Percentiles rank a stretch among this genome's conserved stretches.
phyloP scores from a whole-genome alignment of 2,113 vertebrate species.

The Macrotus californicus region DNA sequence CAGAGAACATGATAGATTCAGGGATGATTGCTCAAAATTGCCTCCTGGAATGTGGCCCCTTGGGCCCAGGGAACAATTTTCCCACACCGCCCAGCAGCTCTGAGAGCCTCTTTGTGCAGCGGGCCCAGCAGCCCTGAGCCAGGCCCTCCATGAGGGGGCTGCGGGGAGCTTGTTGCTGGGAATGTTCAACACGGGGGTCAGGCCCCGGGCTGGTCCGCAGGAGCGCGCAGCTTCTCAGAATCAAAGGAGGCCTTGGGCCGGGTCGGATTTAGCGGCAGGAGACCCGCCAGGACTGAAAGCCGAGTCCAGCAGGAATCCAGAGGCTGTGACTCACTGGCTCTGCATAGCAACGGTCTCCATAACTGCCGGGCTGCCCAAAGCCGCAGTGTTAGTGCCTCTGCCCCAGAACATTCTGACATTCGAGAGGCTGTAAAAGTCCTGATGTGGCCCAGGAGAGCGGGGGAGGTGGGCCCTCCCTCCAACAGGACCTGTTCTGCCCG shows the following conservation, averaged over 20 bases:
- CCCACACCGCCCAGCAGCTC: not conserved
- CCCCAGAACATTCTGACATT: conserved; percentile 57
- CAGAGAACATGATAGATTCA: not conserved
- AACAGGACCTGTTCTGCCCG: not conserved
- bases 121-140: not conserved
- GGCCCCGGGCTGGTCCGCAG: conserved; percentile 47
- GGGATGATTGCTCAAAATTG: not conserved
- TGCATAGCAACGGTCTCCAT: conserved; percentile 60
- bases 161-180: not conserved
- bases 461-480: conserved; percentile 37
- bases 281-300: conserved; percentile 58
- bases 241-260: conserved; percentile 53
- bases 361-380: conserved; percentile 55
- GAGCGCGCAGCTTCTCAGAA: conserved; percentile 53
- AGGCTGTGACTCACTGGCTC: conserved; percentile 61
- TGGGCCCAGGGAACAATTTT: not conserved
- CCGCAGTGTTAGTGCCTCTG: conserved; percentile 44
- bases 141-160: fast-evolving
- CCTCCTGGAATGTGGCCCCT: not conserved
- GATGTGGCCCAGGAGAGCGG: conserved; percentile 18
- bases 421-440: conserved; percentile 41
- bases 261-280: conserved; percentile 66
- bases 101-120: not conserved
- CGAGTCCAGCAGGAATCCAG: conserved; percentile 58
- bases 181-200: conserved; percentile 47